Evolutionary conservation across 64 coral and sea anemone species (phyloP), one percentile per base, ranked within the genome.

Genomic region (Acropora tenuis): DNA sequence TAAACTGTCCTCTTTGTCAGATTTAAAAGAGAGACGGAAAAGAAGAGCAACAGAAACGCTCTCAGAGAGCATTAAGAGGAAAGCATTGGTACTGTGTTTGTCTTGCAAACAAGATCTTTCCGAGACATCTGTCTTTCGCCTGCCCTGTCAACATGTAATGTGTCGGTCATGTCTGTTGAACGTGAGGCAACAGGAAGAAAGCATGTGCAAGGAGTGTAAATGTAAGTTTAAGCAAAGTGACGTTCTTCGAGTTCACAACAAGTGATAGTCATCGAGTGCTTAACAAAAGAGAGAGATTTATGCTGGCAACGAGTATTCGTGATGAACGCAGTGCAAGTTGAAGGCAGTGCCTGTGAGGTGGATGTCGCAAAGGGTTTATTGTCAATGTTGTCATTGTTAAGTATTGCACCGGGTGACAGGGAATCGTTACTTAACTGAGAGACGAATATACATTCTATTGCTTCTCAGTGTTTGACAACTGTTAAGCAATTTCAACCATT

Each of bases 121-220:
- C 0, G 30, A 49, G 40, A 30, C 59, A 42, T 73, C 88, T 43
- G 67, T 80, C 9, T 93, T 93, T 41, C 44, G 80, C 6, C 49
- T 93, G 1, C 91, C 91, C 18, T 93, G 91, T 40, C 46, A 87
- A 61, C 91, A 93, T 66, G 8, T 87, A 5, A 79, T 93, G 43
- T 93, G 91, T 20, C 75, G 91, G 41, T 57, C 49, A 67, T 93
- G 91, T 40, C 74, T 93, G 2, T 18, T 79, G 45, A 69, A 73
- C 47, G 59, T 44, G 41, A 87, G 46, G 15, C n/a, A 52, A 47
- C 6, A 79, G 41, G 72, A 50, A 48, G 59, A 72, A 61, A 85
- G 47, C 12, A 11, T 41, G 46, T 84, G 72, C 18, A 60, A 58
- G 7, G 0, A 77, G 80, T 84, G 79, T 46, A 75, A 12, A 57